phyloP scores from a whole-genome alignment of 2,113 vertebrate species.

The Gavia stellata region DNA sequence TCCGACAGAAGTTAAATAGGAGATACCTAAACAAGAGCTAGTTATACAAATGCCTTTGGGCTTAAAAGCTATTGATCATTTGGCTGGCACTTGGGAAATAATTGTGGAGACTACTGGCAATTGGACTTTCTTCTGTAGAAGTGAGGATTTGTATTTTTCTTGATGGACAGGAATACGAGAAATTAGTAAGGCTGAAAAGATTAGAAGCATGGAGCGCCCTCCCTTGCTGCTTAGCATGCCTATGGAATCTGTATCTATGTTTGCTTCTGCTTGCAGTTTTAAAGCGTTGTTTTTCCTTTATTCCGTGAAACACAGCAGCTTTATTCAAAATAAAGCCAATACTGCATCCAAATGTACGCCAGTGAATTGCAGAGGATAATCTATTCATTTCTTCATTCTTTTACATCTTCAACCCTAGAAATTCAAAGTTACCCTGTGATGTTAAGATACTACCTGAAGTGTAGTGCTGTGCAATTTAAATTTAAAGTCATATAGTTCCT shows the following conservation, averaged over 20 bases:
- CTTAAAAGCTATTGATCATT: neutral
- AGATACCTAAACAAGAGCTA: neutral
- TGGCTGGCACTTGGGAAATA: neutral
- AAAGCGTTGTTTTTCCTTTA: neutral
- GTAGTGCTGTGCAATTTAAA: neutral
- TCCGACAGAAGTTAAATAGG: neutral
- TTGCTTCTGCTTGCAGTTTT: neutral
- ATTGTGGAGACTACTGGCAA: neutral
- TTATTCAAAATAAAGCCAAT: neutral
- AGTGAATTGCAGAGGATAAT: neutral
- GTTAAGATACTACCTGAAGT: neutral
- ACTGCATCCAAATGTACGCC: neutral
- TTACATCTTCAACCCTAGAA: neutral
- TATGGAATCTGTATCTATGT: neutral
- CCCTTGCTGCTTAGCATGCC: neutral
- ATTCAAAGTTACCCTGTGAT: neutral
- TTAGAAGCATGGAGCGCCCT: neutral
- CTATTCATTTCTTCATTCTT: neutral
- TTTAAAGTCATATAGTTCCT: neutral
- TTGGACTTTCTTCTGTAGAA: neutral
- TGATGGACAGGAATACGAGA: neutral
- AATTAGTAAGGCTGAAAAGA: neutral
- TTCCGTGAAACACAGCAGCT: neutral
- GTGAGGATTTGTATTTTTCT: neutral
- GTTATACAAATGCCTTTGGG: neutral